Conservation (phyloP, 2,113 vertebrate genomes). For the Coturnix japonica region DNA sequence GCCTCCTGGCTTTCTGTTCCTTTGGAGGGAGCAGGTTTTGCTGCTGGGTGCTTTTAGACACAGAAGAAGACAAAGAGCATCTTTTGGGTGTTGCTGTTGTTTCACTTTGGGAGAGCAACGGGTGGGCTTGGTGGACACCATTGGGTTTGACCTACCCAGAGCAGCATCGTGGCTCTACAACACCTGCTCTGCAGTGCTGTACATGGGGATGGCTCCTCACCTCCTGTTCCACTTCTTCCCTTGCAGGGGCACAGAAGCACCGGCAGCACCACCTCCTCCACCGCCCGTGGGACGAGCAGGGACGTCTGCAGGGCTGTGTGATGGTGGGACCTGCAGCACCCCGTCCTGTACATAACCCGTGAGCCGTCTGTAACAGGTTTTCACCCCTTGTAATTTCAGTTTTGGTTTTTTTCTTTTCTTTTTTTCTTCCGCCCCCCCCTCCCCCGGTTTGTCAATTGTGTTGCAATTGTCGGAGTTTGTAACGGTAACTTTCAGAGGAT, state of each 20-base stretch:
- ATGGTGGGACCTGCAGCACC: neutral
- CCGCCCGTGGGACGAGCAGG: neutral
- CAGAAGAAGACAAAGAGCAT: rapidly evolving
- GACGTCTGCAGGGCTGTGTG: neutral
- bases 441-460: slow-evolving; percentile 77
- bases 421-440: neutral
- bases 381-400: slow-evolving; percentile 54
- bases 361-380: slow-evolving; percentile 73
- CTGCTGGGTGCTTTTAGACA: neutral
- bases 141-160: neutral
- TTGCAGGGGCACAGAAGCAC: slow-evolving; percentile 12
- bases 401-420: neutral
- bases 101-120: neutral
- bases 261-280: neutral
- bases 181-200: neutral
- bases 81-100: neutral
- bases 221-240: neutral
- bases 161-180: neutral
- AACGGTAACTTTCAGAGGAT: slow-evolving; percentile 81
- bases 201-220: neutral
- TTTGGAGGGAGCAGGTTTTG: neutral
- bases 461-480: slow-evolving; percentile 82
- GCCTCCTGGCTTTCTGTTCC: neutral
- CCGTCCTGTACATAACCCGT: slow-evolving; percentile 64
- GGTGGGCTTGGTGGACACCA: neutral